Evolutionary conservation across 2,113 vertebrate species (phyloP), one percentile per base, ranked within the genome.

Genomic region (Pimephales promelas): DNA sequence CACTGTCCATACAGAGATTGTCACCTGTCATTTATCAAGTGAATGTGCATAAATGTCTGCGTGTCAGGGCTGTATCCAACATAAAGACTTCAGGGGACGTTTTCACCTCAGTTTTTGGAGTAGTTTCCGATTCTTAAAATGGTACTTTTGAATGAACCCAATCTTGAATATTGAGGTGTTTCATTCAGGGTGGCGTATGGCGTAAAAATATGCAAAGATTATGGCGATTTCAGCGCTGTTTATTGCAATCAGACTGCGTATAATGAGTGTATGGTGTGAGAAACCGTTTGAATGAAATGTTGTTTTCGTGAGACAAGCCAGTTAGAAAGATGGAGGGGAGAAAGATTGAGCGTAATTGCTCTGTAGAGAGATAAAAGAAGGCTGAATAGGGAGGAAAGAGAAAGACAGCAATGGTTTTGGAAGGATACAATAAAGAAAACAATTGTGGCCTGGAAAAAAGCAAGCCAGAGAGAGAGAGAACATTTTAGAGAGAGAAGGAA

Each of bases 1-100:
- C 40, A 78, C 16, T 64, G 87, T 83, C 84, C 86, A 70, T 83
- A 72, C 45, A 72, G 74, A 75, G 62, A 88, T 49, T 85, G 87
- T 88, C 89, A 89, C 81, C 85, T 89, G 83, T 83, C 85, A 87
- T 49, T 80, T 66, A 54, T 22, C 20, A 62, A n/a, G 49, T 20
- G 62, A 79, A 59, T 77, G 61, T 82, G 80, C 10, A 24, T 57
- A n/a, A 61, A 79, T 47, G 36, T 62, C 36, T 79, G 54, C 0
- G 6, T 1, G 1, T 22, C 72, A 75, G 18, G 28, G 47, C 47
- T 16, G 14, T 28, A 28, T 7, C 28, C 40, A 73, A 13, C 71
- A 73, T 4, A 49, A 5, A 28, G 24, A 26, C 45, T 49, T 18
- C 5, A 40, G 9, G 20, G 66, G 34, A 70, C 20, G 4, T 70